These are phyloP conservation scores for Scolopax mira DNA, from an alignment of 2,113 vertebrate species.

Conservation along the genomic window DNA sequence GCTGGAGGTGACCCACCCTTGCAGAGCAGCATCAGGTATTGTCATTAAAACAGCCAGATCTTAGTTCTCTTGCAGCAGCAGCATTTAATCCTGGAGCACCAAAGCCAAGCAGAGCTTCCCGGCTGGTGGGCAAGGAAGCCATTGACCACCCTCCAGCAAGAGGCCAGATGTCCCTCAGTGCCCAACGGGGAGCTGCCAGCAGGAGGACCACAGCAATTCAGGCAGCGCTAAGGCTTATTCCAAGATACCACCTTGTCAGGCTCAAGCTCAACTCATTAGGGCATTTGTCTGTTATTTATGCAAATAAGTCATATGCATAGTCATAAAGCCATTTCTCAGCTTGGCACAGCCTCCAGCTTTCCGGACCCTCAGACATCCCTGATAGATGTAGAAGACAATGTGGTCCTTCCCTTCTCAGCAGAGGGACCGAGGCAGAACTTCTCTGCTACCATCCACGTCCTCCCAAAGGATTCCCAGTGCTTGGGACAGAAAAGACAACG, in stretches of 20 bases:
- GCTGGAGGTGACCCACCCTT: not conserved
- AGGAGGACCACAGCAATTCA: not conserved
- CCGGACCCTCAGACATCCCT: not conserved
- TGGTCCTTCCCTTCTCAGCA: not conserved
- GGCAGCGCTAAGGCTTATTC: not conserved
- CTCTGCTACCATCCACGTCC: accelerated
- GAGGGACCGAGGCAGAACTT: not conserved
- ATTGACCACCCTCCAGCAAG: not conserved
- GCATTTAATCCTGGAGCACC: not conserved
- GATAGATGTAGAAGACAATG: not conserved
- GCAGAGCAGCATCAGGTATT: not conserved
- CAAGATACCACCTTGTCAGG: not conserved
- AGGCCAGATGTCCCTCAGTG: not conserved
- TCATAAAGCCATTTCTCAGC: constrained; percentile 17
- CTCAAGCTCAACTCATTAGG: constrained; percentile 24
- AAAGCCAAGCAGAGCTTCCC: not conserved
- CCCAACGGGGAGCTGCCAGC: not conserved
- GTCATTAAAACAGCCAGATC: not conserved
- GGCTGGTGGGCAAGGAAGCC: not conserved
- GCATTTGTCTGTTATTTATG: not conserved
- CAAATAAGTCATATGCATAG: not conserved
- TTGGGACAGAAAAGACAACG: not conserved
- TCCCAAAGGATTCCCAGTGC: not conserved
- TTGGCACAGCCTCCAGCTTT: not conserved
- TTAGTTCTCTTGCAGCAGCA: not conserved